Evolutionary conservation across 2,113 vertebrate genomes (phyloP), one percentile per base, ranked within the genome.

Genomic region (Oryzias celebensis): DNA sequence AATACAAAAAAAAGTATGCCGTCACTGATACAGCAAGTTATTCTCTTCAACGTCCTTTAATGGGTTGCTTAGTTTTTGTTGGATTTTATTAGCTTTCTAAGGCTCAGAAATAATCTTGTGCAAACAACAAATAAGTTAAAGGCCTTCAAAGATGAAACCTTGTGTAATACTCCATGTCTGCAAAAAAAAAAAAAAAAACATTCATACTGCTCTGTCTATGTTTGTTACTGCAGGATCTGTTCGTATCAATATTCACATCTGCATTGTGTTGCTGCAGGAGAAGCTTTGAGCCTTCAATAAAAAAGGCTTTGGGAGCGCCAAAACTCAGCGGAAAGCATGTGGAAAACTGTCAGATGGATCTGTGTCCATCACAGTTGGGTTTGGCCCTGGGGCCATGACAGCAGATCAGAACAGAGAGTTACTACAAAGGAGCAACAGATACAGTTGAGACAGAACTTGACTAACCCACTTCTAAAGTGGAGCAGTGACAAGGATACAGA

Each of bases 311-410:
- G 77, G 80, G 85, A 85, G 23, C n/a, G 8, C 67, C 51, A 52
- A 66, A 24, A 61, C 72, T 81, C 75, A 23, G 0, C 75, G 79
- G 74, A 79, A 72, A 31, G 64, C 61, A 71, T 66, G 68, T 78
- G 65, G 69, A 81, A 74, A 82, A 65, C 85, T 86, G 86, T 87
- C 85, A 82, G 73, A 80, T 79, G 77, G 80, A 81, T 86, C 80
- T 78, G 77, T 83, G 85, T 88, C 83, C 83, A 81, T 89, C 85
- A 80, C 36, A 45, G 73, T 62, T 75, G 61, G 17, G 24, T 73
- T 81, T 58, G 75, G 71, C 85, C 85, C 67, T 18, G 7, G 66
- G 87, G 83, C 62, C 15, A 2, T 59, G 68, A 79, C 72, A 79
- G 73, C 64, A 78, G 80, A 85, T 85, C 75, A 81, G 71, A 86